Evolutionary conservation across 2,888 invertebrate species (phyloP), one percentile per base, ranked within the genome.

Genomic region (Scelioninae gen. 2): DNA sequence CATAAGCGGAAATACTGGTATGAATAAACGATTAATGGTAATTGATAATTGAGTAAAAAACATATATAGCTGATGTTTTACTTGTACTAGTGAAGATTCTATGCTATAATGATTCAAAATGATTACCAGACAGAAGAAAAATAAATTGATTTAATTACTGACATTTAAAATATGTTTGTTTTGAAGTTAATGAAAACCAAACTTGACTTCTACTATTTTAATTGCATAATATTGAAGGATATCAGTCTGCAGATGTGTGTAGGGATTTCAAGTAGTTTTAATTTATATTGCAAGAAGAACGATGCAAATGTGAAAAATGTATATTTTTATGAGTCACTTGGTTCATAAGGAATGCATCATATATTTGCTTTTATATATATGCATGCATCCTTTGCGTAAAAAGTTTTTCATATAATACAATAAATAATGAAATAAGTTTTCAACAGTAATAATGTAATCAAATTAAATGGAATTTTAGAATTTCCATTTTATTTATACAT

Each of bases 221-320:
- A 52, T 0, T 0, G 18, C 18, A 45, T 53, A 52, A 35, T 64
- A 41, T 16, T 19, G 35, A 64, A 64, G 18, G 35, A 52, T 68
- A n/a, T n/a, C n/a, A n/a, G n/a, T n/a, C n/a, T 31, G 53, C 52
- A 68, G 58, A 58, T 43, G 61, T 31, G 43, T 46, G 46, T 61
- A 69, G 60, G 46, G 61, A 69, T 69, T 53, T 61, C 60, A 53
- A 61, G 53, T 69, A 69, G 60, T 69, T 61, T 53, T 61, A 39
- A 61, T 69, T 53, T 69, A 37, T 61, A 65, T 50, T 41, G 46
- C 57, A 57, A 60, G 52, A 50, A 52, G 19, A 68, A 58, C 22
- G 46, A 57, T 48, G 22, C 50, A 63, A 39, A 63, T 52, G 52
- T 63, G 48, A 18, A 15, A 52, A 43, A 31, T 31, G 25, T 31